phyloP scores from a whole-genome alignment of 2,113 vertebrate species.

The Passer montanus region DNA sequence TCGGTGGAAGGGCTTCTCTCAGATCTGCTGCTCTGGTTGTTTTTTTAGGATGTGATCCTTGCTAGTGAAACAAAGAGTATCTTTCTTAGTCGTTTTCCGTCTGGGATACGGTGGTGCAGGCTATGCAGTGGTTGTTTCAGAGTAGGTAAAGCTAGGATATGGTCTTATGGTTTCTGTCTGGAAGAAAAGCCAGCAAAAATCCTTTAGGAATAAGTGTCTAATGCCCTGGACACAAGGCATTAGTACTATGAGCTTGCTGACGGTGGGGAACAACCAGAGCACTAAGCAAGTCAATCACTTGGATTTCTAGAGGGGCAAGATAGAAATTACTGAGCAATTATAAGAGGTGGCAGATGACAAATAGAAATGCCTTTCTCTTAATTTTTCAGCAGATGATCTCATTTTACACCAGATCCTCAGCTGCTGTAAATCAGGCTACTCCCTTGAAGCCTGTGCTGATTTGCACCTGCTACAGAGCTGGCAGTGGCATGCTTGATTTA shows the following conservation, averaged over 20 bases:
- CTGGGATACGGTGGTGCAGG: neutral
- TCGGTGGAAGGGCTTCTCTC: neutral
- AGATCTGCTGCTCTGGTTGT: neutral
- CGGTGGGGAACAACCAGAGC: neutral
- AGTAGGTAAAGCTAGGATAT: neutral
- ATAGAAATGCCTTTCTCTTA: slow-evolving; percentile 18
- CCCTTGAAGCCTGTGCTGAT: slow-evolving; percentile 40
- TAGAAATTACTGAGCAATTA: neutral
- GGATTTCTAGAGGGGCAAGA: neutral
- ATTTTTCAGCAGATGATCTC: slow-evolving; percentile 47
- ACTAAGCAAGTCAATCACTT: neutral
- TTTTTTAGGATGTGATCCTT: neutral
- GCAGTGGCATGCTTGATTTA: slow-evolving; percentile 24
- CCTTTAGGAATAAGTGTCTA: neutral
- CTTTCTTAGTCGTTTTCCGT: rapidly evolving
- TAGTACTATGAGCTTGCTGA: neutral
- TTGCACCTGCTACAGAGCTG: slow-evolving; percentile 47
- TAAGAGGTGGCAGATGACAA: slow-evolving; percentile 29
- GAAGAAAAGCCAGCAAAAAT: neutral
- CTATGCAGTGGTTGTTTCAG: neutral
- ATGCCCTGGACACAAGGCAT: neutral
- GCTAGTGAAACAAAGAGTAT: neutral
- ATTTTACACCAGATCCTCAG: slow-evolving; percentile 39
- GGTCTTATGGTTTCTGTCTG: neutral
- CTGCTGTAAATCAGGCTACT: slow-evolving; percentile 20